Conservation (phyloP, 2,113 vertebrate genomes). For the Polypterus bichir region DNA sequence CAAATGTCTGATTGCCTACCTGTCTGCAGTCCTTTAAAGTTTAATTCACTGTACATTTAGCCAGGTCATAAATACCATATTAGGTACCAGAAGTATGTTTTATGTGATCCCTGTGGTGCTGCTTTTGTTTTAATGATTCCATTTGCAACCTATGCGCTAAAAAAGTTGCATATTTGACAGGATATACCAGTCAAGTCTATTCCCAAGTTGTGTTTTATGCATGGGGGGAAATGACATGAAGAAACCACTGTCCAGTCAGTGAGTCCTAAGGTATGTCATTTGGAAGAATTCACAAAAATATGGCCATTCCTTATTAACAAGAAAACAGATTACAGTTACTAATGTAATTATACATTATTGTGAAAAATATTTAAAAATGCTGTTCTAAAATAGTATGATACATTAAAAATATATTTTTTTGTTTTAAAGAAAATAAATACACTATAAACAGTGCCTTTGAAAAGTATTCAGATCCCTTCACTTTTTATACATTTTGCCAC, state of each 20-base stretch:
- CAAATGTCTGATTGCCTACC: slow-evolving; percentile 81
- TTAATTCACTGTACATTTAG: slow-evolving; percentile 99
- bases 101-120: slow-evolving; percentile 79
- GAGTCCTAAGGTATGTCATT: slow-evolving; percentile 36
- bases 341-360: too few species aligned
- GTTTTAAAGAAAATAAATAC: too few species aligned
- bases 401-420: too few species aligned
- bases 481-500: too few species aligned
- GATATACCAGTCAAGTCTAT: slow-evolving; percentile 88
- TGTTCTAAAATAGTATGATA: too few species aligned
- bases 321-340: too few species aligned
- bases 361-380: too few species aligned
- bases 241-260: slow-evolving; percentile 54
- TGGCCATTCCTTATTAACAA: too few species aligned
- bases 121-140: slow-evolving; percentile 99
- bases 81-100: slow-evolving; percentile 83
- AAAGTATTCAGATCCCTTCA: too few species aligned
- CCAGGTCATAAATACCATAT: slow-evolving; percentile 94
- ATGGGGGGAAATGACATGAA: slow-evolving; percentile 70
- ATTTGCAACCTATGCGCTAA: slow-evolving; percentile 90
- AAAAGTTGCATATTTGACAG: slow-evolving; percentile 74
- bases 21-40: slow-evolving; percentile 95
- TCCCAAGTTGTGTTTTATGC: slow-evolving; percentile 84
- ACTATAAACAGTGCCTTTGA: too few species aligned
- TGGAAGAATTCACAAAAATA: too few species aligned